phyloP scores from a whole-genome alignment of 2,113 vertebrate genomes.

The Gymnarchus niloticus region DNA sequence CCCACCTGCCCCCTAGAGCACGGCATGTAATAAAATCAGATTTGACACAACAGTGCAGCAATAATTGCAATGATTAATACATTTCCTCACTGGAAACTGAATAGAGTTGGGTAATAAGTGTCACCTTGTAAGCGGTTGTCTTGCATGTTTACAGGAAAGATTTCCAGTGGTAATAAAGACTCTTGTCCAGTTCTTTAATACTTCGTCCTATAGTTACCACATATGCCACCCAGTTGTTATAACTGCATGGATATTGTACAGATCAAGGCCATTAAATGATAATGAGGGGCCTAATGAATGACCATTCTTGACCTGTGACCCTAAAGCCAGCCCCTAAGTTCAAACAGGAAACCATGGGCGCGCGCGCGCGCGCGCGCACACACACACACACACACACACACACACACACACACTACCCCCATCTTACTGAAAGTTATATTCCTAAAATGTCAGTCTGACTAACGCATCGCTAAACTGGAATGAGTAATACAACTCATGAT shows the following conservation, averaged over 20 bases:
- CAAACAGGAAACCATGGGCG: too few relatives aligned
- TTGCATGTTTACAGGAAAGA: background rate
- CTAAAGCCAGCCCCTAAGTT: background rate
- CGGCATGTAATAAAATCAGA: background rate
- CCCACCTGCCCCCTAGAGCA: background rate
- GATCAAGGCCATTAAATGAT: background rate
- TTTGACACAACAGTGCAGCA: background rate
- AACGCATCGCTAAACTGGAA: background rate
- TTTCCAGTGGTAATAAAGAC: background rate
- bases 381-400: background rate
- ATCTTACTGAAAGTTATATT: background rate
- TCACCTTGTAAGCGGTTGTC: background rate
- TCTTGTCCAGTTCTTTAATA: background rate
- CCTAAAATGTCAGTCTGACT: background rate
- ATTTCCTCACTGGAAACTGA: background rate
- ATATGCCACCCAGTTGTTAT: background rate
- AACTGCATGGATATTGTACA: background rate
- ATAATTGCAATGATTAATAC: background rate
- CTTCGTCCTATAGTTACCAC: background rate
- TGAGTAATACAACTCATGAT: background rate
- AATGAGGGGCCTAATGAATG: background rate
- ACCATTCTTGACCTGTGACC: background rate
- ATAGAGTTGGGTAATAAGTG: background rate
- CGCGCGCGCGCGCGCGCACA: background rate
- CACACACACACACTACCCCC: background rate